phyloP scores from a whole-genome alignment of 2,113 vertebrate genomes.

The Cottus gobio region DNA sequence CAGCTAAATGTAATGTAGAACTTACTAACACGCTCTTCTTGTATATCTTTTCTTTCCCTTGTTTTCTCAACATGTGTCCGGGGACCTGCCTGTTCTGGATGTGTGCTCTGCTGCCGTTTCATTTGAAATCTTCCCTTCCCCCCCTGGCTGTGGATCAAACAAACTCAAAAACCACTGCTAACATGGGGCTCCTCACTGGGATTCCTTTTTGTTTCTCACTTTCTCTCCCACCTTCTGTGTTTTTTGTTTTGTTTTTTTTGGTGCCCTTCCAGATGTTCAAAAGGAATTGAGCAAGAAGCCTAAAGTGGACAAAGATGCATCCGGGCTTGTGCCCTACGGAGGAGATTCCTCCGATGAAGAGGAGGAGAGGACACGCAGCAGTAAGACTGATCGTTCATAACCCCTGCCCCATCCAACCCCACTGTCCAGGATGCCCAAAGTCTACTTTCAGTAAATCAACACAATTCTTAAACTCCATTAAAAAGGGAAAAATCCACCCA shows the following conservation, averaged over 20 bases:
- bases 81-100: conserved; percentile 78
- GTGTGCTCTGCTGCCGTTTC: conserved; percentile 75
- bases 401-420: conserved; percentile 28
- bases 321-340: conserved; percentile 82
- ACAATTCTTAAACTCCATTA: conserved; percentile 21
- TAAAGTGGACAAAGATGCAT: conserved; percentile 66
- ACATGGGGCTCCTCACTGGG: conserved; percentile 76
- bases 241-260: conserved; percentile 46
- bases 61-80: conserved; percentile 83
- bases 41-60: conserved; percentile 84
- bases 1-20: no score
- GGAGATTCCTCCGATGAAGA: conserved; percentile 86
- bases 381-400: conserved; percentile 78
- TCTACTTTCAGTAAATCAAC: conserved; percentile 20
- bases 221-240: conserved; percentile 39
- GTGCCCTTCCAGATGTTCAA: conserved; percentile 64
- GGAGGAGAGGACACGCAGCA: conserved; percentile 80
- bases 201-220: conserved; percentile 51
- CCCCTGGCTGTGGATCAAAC: conserved; percentile 75
- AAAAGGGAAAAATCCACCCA: conserved; percentile 64
- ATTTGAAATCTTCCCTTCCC: conserved; percentile 68
- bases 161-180: conserved; percentile 74
- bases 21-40: conserved; percentile 80
- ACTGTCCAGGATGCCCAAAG: conserved; percentile 49
- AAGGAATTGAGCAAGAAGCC: conserved; percentile 71